A percentile compares a stretch with the other conserved stretches of the same genome.
Evolutionary conservation across 2,797 vertebrate species (phyloP).

Genomic region (Philypnodon macrostomus): DNA sequence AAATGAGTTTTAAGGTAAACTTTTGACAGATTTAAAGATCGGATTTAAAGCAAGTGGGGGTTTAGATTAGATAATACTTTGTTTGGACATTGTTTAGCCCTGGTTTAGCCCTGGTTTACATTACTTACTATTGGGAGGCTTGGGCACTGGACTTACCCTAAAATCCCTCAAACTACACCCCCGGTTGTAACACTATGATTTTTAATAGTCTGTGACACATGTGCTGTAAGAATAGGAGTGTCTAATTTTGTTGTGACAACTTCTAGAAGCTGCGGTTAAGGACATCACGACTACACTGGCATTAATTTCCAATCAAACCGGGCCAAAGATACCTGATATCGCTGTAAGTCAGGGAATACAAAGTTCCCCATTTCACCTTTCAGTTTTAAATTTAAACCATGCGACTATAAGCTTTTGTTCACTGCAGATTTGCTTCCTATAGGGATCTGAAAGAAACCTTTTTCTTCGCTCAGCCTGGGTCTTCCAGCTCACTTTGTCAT

Average conservation of each 20-base stretch:
- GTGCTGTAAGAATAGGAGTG: conserved; percentile 10
- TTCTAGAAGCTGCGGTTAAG: conserved; percentile 7
- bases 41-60: too few species aligned
- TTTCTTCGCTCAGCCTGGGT: conserved; percentile 55
- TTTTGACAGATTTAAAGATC: too few species aligned
- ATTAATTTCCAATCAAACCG: conserved; percentile 8
- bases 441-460: conserved; percentile 54
- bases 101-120: too few species aligned
- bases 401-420: conserved; percentile 56
- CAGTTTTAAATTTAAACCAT: conserved; percentile 58
- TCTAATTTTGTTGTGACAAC: conserved; percentile 3
- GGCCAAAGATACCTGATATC: conserved; percentile 15
- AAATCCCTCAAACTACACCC: too few species aligned
- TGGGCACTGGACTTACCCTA: too few species aligned
- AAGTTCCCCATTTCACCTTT: conserved; percentile 52
- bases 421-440: conserved; percentile 62
- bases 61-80: too few species aligned
- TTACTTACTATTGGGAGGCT: too few species aligned
- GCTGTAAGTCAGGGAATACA: conserved; percentile 21
- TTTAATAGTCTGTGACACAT: conserved; percentile 10
- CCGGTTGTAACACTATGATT: too few species aligned
- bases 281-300: conserved; percentile 1
- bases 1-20: conserved; percentile 22
- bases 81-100: too few species aligned
- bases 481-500: conserved; percentile 78